Evolutionary conservation across 2,113 vertebrate species (phyloP).

Genomic region (Calypte anna): DNA sequence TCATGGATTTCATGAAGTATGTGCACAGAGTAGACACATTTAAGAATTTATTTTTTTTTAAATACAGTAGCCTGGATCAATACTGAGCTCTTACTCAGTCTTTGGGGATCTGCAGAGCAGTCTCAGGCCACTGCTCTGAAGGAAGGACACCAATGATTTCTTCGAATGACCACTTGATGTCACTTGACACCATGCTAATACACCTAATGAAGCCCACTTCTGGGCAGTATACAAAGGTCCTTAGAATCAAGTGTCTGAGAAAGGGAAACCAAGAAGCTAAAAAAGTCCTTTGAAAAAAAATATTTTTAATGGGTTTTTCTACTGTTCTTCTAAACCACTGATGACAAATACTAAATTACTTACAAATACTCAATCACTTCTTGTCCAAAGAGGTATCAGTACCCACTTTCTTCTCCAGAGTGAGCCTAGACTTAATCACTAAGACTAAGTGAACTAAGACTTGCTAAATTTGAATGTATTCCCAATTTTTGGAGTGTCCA

Average conservation of each 20-base stretch:
- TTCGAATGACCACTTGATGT: conserved; percentile 45
- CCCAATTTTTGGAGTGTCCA: neutral
- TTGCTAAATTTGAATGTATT: neutral
- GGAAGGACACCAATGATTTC: neutral
- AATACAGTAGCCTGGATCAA: neutral
- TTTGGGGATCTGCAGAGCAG: neutral
- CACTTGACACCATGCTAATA: conserved; percentile 16
- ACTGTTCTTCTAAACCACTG: neutral
- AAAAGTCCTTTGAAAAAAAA: neutral
- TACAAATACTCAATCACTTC: neutral
- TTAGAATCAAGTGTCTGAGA: neutral
- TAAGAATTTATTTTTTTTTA: neutral
- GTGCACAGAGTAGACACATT: neutral
- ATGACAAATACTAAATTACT: neutral
- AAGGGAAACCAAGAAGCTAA: neutral
- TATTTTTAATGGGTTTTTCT: neutral
- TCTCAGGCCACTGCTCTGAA: neutral
- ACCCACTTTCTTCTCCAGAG: neutral
- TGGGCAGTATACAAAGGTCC: neutral
- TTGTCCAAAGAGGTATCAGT: neutral
- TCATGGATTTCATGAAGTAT: neutral
- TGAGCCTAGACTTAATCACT: neutral
- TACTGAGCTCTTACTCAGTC: neutral
- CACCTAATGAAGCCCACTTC: neutral
- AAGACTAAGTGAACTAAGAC: neutral